These are phyloP conservation scores for Aurelia aurita complex sp. Pacific DNA, from an alignment of 30 jellyfish, hydroid and myxozoan genomes.

Conservation along the genomic window DNA sequence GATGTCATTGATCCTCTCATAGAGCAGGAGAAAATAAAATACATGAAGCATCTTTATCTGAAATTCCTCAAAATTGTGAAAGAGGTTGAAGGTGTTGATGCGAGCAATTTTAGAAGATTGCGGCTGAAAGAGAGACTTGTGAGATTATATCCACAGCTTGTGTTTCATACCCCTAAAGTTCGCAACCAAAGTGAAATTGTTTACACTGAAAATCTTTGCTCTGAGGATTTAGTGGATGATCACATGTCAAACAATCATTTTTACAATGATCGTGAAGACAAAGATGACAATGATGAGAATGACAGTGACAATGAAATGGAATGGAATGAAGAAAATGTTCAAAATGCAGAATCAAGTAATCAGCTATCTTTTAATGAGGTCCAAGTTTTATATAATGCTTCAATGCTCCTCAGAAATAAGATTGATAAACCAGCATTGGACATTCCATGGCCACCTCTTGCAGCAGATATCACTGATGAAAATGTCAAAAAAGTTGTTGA, in stretches of 20 bases:
- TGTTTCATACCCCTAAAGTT: constrained; percentile 27
- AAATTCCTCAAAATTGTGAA: constrained; percentile 32
- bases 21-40: neutral
- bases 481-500: constrained; percentile 40
- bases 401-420: constrained; percentile 24
- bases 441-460: constrained; percentile 72
- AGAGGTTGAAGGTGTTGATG: constrained; percentile 34
- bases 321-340: neutral
- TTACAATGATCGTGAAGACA: constrained; percentile 1
- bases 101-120: constrained; percentile 8
- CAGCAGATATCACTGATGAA: constrained; percentile 33
- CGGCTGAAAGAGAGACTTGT: constrained; percentile 26
- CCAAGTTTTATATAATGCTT: constrained; percentile 9
- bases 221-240: constrained; percentile 29
- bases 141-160: constrained; percentile 31
- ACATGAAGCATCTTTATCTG: constrained; percentile 2
- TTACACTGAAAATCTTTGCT: constrained; percentile 20
- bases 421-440: neutral
- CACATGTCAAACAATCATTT: constrained; percentile 3
- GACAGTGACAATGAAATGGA: neutral
- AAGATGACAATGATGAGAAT: neutral
- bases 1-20: constrained; percentile 7
- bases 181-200: constrained; percentile 18
- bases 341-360: neutral
- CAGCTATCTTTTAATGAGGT: constrained; percentile 7